phyloP scores from a whole-genome alignment of 2,113 vertebrate genomes.

The Heloderma charlesbogerti region DNA sequence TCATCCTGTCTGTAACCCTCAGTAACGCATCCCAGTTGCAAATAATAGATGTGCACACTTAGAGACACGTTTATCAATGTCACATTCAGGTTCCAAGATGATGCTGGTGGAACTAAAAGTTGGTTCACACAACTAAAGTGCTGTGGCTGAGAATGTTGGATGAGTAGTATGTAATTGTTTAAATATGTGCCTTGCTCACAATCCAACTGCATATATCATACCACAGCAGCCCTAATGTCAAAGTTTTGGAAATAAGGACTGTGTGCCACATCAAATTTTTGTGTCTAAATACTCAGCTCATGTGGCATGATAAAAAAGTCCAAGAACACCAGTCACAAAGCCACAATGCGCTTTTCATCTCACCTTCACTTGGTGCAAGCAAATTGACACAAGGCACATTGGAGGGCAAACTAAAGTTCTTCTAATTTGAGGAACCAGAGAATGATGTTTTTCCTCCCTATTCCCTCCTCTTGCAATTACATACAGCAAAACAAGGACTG shows the following conservation, averaged over 20 bases:
- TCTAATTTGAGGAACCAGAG: neutral
- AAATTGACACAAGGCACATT: neutral
- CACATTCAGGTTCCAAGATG: neutral
- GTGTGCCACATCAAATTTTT: neutral
- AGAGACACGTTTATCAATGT: neutral
- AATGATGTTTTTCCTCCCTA: neutral
- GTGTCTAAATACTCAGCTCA: neutral
- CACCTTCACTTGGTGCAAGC: neutral
- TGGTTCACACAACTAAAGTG: neutral
- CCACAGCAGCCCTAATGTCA: neutral
- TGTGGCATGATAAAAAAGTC: neutral
- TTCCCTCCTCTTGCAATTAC: neutral
- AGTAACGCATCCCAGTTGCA: neutral
- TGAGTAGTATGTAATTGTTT: neutral
- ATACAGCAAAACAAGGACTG: neutral
- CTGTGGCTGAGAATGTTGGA: neutral
- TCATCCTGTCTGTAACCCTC: no score
- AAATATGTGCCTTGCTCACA: neutral
- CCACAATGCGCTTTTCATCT: neutral
- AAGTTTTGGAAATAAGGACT: neutral
- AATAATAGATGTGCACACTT: neutral
- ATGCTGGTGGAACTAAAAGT: neutral
- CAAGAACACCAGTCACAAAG: neutral
- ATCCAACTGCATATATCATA: neutral
- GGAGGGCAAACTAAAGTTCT: neutral